Conservation (phyloP, 2,797 vertebrate species). For the Rhabdophis nuchalis region DNA sequence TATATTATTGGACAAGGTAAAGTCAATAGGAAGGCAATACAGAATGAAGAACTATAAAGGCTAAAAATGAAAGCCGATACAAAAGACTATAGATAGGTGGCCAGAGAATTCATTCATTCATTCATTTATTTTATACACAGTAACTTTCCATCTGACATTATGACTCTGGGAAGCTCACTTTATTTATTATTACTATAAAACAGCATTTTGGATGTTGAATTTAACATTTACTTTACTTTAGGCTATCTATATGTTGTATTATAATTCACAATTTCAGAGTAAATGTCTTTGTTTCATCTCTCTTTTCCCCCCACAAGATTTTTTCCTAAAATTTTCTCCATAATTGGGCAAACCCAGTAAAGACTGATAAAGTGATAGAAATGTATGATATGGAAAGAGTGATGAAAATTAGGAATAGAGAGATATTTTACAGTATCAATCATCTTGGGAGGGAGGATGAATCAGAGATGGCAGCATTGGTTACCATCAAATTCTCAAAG, state of each 20-base stretch:
- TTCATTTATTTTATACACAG: not conserved
- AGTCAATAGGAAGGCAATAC: no score
- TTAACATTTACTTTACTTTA: not conserved
- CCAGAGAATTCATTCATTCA: not conserved
- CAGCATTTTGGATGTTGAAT: not conserved
- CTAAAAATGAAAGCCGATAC: no score
- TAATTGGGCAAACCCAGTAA: not conserved
- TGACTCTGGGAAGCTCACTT: not conserved
- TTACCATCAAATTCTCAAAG: not conserved
- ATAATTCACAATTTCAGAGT: not conserved
- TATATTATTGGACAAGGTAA: no score
- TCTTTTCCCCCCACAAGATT: not conserved
- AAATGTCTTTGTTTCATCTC: not conserved
- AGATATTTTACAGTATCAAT: not conserved
- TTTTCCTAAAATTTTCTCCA: not conserved
- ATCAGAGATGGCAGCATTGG: not conserved
- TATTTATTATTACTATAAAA: not conserved
- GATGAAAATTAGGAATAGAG: not conserved
- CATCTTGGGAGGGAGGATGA: not conserved
- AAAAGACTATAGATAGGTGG: no score
- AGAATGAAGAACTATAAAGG: no score
- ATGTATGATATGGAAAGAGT: not conserved
- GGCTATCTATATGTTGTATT: not conserved
- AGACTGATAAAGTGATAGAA: not conserved
- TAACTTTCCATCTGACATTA: not conserved